Base-by-base conservation (phyloP, 2,113 vertebrate genomes). In the Australoheros scitulus region DNA sequence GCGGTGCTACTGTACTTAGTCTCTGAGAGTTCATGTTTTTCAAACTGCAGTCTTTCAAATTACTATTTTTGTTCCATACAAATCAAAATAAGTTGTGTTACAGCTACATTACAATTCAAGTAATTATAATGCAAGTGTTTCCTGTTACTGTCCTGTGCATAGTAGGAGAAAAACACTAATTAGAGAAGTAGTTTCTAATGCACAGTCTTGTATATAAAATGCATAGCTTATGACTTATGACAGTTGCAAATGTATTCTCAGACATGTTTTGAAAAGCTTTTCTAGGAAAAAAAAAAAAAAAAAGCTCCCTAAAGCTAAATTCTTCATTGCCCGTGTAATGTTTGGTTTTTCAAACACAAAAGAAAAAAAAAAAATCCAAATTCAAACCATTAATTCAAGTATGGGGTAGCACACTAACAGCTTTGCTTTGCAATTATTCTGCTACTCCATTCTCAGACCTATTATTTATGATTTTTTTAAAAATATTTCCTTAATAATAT, bases 361-460 rank as follows among this genome's bases (percentile, higher is more conserved):
- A 15, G 43, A 50, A 20, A 52, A 52, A 0, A 59, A 79, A 41
- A 81, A 38, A n/a, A 60, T 74, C 11, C 1, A n/a, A 70, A 59
- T 72, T 72, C 68, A 79, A 75, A 64, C 14, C 18, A 59, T 50
- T 47, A 36, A 60, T 34, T 60, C 9, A 77, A 72, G 1, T 56
- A 41, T 5, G 5, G 6, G 24, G 3, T 1, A 56, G 64, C 20
- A 26, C 14, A 41, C 11, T 64, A 76, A 83, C 76, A 10, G 52
- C 76, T 60, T 11, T 75, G 70, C 64, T 59, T 81, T 75, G 13
- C 76, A 83, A 84, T 82, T 85, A 81, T 41, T 76, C 4, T 22
- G 32, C 50, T 70, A 9, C 38, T 65, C 70, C 79, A 3, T 34
- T 24, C 15, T 58, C 68, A 83, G 82, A 85, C 14, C 50, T 84